phyloP scores from a whole-genome alignment of 2,113 vertebrate genomes.

The Cololabis saira region DNA sequence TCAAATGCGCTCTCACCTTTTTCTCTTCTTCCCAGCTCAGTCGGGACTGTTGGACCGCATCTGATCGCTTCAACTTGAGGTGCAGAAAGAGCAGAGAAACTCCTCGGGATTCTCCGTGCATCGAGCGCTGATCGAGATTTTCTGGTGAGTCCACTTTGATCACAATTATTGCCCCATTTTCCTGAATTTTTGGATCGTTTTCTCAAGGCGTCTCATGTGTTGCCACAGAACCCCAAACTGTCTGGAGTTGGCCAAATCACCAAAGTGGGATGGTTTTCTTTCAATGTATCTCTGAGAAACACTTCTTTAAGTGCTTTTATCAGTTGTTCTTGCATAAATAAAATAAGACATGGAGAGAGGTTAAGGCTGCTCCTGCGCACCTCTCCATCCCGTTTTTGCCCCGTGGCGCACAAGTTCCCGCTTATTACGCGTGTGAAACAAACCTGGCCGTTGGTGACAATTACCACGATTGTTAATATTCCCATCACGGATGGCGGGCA shows the following conservation, averaged over 20 bases:
- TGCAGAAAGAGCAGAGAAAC: conserved; percentile 74
- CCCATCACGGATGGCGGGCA: conserved; percentile 35
- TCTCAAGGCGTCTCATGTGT: conserved; percentile 9
- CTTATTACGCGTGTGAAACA: conserved; percentile 44
- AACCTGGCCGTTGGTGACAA: conserved; percentile 54
- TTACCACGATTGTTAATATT: conserved; percentile 48
- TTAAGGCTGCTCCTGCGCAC: not conserved
- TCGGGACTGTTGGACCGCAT: conserved; percentile 71
- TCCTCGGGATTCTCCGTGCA: conserved; percentile 80
- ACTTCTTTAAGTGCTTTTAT: conserved; percentile 1
- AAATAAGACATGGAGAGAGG: not conserved
- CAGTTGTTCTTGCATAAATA: not conserved
- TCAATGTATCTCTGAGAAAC: not conserved
- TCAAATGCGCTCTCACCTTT: conserved; percentile 44
- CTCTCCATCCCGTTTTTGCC: not conserved
- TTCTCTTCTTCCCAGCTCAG: conserved; percentile 57
- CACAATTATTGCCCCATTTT: not conserved
- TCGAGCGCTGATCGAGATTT: conserved; percentile 51
- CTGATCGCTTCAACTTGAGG: conserved; percentile 75
- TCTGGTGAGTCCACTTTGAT: conserved; percentile 65
- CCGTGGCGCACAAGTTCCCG: conserved; percentile 35
- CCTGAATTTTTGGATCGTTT: not conserved
- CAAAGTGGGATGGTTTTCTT: not conserved
- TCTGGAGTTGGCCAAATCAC: not conserved
- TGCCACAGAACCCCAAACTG: not conserved